These are phyloP conservation scores for Maniola hyperantus DNA, from an alignment of 2,888 invertebrate species.

Conservation along the genomic window DNA sequence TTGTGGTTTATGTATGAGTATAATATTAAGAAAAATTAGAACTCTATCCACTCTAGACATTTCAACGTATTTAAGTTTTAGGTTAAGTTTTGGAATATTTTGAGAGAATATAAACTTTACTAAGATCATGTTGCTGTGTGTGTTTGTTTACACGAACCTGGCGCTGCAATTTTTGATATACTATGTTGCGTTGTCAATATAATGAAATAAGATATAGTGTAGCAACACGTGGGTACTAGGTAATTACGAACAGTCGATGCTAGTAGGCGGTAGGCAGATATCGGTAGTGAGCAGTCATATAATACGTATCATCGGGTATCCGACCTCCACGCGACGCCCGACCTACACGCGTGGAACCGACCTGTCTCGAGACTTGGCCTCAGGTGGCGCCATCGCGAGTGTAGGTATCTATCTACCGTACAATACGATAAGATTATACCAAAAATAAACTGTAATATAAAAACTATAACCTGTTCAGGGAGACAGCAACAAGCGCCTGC, in stretches of 20 bases:
- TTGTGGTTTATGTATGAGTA: too few species aligned
- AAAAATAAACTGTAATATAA: too few species aligned
- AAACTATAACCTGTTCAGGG: too few species aligned
- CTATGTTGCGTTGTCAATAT: background rate
- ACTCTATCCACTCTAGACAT: too few species aligned
- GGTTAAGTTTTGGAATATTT: too few species aligned
- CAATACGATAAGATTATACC: background rate
- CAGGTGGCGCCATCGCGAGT: conserved; percentile 30
- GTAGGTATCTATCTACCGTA: background rate
- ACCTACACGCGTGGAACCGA: conserved; percentile 60
- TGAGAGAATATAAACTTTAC: too few species aligned
- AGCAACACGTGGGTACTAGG: conserved; percentile 1
- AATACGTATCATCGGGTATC: conserved; percentile 35
- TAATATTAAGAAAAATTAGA: too few species aligned
- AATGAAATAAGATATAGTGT: background rate
- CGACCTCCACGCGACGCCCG: conserved; percentile 46
- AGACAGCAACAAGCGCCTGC: too few species aligned
- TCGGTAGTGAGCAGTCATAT: conserved; percentile 37
- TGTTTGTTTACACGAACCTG: too few species aligned
- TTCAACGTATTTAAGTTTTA: too few species aligned
- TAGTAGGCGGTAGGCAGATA: background rate
- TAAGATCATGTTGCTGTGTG: too few species aligned
- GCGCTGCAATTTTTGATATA: background rate
- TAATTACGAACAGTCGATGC: background rate
- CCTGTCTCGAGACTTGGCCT: conserved; percentile 54